A percentile compares a stretch with the other conserved stretches of the same genome.
Conservation (phyloP, 2,797 vertebrate species). For the Lithobates sylvaticus region DNA sequence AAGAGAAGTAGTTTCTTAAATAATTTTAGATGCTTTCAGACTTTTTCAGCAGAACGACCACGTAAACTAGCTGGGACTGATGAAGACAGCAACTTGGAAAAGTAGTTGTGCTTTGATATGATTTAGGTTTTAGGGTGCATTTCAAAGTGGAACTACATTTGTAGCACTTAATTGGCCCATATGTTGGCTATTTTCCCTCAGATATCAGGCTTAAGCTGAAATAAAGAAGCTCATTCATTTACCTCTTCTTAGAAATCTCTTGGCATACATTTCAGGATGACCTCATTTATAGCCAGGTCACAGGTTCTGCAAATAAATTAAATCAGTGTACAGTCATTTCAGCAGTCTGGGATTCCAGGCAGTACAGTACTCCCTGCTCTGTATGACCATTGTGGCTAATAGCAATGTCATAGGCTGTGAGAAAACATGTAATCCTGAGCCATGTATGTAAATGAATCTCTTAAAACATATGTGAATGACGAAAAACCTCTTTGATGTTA, state of each 20-base stretch:
- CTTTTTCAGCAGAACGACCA: too few species aligned
- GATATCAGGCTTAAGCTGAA: constrained; percentile 22
- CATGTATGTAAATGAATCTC: neutral
- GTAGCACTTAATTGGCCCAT: neutral
- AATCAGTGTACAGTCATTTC: constrained; percentile 47
- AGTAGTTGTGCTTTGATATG: neutral
- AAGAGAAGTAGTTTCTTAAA: too few species aligned
- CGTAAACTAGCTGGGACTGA: too few species aligned
- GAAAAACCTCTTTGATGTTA: constrained; percentile 8
- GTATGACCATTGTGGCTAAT: neutral
- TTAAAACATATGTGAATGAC: neutral
- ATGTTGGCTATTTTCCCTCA: neutral
- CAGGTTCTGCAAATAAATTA: constrained; percentile 51
- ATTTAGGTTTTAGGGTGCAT: neutral
- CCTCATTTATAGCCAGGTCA: constrained; percentile 55
- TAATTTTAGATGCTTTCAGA: too few species aligned
- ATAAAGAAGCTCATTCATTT: constrained; percentile 30
- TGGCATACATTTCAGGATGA: constrained; percentile 36
- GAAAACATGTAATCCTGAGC: neutral
- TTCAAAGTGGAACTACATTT: neutral
- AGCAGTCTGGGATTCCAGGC: constrained; percentile 24
- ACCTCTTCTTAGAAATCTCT: constrained; percentile 53
- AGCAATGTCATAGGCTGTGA: neutral
- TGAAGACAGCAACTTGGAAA: too few species aligned
- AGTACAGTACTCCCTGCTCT: neutral